These are phyloP conservation scores for Daboia siamensis DNA, from an alignment of 2,113 vertebrate species.

Conservation along the genomic window DNA sequence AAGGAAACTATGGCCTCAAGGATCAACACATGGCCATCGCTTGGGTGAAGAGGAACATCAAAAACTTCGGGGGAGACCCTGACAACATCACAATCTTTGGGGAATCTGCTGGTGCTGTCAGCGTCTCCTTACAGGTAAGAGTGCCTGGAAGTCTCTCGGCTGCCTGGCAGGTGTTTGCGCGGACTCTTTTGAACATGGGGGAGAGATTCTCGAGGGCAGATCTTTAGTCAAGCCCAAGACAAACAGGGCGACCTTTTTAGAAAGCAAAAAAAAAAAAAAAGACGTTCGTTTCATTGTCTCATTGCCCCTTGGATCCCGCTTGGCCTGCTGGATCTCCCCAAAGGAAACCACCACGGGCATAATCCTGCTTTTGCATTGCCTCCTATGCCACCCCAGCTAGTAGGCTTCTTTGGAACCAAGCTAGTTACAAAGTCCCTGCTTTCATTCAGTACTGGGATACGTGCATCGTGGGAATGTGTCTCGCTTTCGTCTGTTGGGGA, in stretches of 20 bases:
- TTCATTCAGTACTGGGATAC: background rate
- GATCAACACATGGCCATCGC: conserved; percentile 93
- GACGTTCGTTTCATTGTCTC: background rate
- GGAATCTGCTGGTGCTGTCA: conserved; percentile 84
- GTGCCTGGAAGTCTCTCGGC: background rate
- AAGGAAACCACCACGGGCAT: background rate
- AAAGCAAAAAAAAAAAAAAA: background rate
- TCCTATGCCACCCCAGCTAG: background rate
- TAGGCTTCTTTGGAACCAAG: background rate
- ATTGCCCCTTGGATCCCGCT: background rate
- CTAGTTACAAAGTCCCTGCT: background rate
- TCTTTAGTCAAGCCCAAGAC: background rate
- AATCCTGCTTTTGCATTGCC: background rate
- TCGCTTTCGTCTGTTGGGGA: background rate
- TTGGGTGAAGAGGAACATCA: conserved; percentile 95
- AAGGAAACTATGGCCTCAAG: conserved; percentile 91
- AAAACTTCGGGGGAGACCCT: conserved; percentile 86
- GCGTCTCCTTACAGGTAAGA: conserved; percentile 86
- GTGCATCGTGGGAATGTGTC: background rate
- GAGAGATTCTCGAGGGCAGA: background rate
- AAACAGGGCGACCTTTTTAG: background rate
- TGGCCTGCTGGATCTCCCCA: background rate
- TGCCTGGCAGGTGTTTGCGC: background rate
- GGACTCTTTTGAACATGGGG: background rate
- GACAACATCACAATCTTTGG: conserved; percentile 90